phyloP scores from a whole-genome alignment of 2,888 invertebrate genomes.

The Mantis religiosa region DNA sequence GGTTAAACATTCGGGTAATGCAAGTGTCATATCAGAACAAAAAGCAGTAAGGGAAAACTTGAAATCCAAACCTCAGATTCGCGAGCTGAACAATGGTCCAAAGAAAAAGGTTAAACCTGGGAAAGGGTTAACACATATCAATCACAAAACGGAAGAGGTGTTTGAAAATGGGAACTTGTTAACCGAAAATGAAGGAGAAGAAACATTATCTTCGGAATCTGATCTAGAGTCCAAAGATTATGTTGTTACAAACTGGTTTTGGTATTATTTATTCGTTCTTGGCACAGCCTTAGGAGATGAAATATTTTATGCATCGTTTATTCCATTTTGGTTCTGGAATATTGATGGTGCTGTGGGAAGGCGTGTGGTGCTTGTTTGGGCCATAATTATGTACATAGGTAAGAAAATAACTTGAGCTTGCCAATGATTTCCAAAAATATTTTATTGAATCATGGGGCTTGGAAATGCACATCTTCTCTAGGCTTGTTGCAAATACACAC shows the following conservation, averaged over 20 bases:
- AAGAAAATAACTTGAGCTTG: constrained; percentile 35
- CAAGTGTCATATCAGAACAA: neutral
- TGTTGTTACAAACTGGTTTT: constrained; percentile 65
- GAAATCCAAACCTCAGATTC: neutral
- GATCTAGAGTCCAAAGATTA: constrained; percentile 46
- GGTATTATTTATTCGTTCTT: constrained; percentile 80
- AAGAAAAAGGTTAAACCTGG: constrained; percentile 37
- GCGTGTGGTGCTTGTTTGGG: constrained; percentile 77
- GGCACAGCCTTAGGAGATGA: constrained; percentile 88
- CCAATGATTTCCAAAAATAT: neutral
- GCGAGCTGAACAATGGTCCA: neutral
- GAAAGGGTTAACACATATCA: constrained; percentile 35
- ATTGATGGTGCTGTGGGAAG: constrained; percentile 82
- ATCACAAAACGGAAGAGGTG: neutral
- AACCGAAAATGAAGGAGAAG: constrained; percentile 43
- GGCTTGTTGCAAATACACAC: too few relatives aligned
- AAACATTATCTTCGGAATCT: constrained; percentile 46
- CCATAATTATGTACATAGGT: constrained; percentile 81
- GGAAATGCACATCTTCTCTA: too few relatives aligned
- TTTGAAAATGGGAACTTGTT: constrained; percentile 31
- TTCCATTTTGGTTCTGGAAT: constrained; percentile 94
- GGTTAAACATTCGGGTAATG: neutral
- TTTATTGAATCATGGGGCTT: too few relatives aligned
- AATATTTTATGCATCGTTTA: constrained; percentile 84
- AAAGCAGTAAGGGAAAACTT: neutral